Percentiles rank a stretch among this genome's conserved stretches.
phyloP scores from a whole-genome alignment of 2,113 vertebrate genomes.

The Corapipo altera region DNA sequence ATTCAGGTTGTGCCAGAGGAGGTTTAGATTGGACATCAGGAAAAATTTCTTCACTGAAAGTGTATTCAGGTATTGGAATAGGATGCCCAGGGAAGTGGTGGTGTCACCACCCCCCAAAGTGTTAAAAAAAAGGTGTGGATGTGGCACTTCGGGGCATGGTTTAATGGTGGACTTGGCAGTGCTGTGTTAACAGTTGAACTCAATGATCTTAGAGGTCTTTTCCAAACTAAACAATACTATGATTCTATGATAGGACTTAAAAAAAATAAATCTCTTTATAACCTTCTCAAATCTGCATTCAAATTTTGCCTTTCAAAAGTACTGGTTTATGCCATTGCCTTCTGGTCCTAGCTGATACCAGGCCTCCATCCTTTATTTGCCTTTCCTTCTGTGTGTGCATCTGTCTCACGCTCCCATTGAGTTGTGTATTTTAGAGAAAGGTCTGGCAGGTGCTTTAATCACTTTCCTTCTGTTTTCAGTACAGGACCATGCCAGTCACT shows the following conservation, averaged over 20 bases:
- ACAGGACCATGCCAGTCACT: accelerated
- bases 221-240: background rate
- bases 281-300: background rate
- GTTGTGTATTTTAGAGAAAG: background rate
- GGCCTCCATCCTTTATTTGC: background rate
- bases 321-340: background rate
- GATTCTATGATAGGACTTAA: background rate
- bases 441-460: background rate
- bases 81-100: background rate
- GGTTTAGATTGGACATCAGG: background rate
- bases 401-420: background rate
- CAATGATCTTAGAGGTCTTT: background rate
- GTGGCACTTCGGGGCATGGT: background rate
- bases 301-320: background rate
- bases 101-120: background rate
- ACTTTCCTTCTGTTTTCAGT: background rate
- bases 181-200: background rate
- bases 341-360: background rate
- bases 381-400: background rate
- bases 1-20: background rate
- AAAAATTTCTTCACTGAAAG: background rate
- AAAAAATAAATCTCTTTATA: background rate
- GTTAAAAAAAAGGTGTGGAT: background rate
- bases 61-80: background rate
- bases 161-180: background rate